phyloP scores from a whole-genome alignment of 2,113 vertebrate genomes.

The Alexandromys fortis region DNA sequence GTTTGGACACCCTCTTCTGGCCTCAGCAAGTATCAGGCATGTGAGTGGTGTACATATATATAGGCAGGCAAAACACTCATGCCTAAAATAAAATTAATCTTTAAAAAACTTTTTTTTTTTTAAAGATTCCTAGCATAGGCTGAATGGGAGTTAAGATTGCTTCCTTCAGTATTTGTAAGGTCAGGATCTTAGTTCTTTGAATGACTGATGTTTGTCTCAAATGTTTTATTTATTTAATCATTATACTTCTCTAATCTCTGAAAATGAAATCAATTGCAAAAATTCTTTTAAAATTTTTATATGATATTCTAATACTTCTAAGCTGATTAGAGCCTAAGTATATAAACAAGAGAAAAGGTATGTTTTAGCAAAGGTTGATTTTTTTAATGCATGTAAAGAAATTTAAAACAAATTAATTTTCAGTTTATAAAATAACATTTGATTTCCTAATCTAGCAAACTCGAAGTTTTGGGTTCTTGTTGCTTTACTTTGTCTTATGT shows the following conservation, averaged over 20 bases:
- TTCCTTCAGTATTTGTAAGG: not conserved
- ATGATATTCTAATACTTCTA: conserved; percentile 11
- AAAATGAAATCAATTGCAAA: conserved; percentile 50
- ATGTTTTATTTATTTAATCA: conserved; percentile 29
- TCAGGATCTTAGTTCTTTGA: not conserved
- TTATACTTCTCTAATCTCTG: conserved; percentile 50
- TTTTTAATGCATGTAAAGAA: conserved; percentile 52
- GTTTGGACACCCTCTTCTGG: not conserved
- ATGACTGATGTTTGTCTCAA: conserved; percentile 18
- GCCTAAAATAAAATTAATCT: not conserved
- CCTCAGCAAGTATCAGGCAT: not conserved
- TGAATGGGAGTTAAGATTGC: not conserved
- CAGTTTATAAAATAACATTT: conserved; percentile 17
- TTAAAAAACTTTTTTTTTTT: not conserved
- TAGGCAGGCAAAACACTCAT: not conserved
- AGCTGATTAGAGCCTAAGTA: conserved; percentile 16
- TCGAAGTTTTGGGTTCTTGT: not conserved
- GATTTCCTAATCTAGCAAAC: conserved; percentile 42
- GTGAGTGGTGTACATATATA: not conserved
- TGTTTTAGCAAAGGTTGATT: conserved; percentile 49
- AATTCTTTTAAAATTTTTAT: conserved; percentile 41
- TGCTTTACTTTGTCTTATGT: not conserved
- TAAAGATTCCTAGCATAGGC: not conserved
- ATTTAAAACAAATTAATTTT: conserved; percentile 7
- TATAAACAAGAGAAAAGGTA: not conserved